Conservation (phyloP, 1,140 invertebrate genomes). For the Cryptotermes secundus region DNA sequence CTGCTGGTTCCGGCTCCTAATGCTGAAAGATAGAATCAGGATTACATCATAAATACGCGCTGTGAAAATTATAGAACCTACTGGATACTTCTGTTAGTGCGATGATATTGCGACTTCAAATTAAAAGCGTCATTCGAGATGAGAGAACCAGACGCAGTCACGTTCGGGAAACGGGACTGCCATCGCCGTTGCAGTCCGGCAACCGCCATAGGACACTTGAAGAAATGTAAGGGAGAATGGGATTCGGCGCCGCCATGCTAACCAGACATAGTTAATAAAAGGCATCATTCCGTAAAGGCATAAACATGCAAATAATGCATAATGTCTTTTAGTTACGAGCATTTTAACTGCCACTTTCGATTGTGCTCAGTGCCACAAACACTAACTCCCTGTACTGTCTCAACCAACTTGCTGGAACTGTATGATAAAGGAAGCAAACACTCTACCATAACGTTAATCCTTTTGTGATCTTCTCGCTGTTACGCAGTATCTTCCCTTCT, state of each 20-base stretch:
- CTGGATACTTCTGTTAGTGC: background rate
- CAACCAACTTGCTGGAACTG: background rate
- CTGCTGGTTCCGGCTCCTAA: background rate
- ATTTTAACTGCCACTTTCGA: background rate
- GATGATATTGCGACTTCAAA: background rate
- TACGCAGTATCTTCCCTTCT: background rate
- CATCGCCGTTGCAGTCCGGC: no score
- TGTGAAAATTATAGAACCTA: background rate
- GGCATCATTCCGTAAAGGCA: background rate
- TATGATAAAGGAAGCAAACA: background rate
- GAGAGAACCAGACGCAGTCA: background rate
- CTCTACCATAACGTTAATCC: background rate
- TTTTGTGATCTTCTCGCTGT: background rate
- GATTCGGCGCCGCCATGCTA: background rate
- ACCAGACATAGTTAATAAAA: conserved; percentile 2
- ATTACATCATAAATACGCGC: background rate
- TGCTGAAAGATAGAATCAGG: conserved; percentile 8
- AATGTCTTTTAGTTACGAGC: conserved; percentile 7
- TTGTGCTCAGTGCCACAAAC: background rate
- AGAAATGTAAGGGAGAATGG: conserved; percentile 15
- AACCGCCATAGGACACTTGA: background rate
- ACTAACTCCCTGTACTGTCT: background rate
- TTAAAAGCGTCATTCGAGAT: background rate
- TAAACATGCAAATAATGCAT: conserved; percentile 11
- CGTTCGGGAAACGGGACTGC: no score